Evolutionary conservation across 2,888 invertebrate species (phyloP).

Genomic region (Sinelater perroti): DNA sequence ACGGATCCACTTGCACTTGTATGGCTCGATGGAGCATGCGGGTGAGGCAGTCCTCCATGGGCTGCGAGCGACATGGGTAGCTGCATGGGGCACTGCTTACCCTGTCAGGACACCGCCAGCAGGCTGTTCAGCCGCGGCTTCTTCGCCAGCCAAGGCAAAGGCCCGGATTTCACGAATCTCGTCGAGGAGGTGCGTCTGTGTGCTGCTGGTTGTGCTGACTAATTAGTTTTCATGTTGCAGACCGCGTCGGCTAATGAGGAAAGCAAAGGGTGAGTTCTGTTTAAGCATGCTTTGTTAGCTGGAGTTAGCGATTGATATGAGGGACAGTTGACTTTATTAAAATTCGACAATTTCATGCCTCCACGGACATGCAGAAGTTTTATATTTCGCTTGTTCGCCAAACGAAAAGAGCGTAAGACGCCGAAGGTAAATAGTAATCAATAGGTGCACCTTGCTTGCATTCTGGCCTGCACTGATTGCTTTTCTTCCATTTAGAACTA

Average conservation of each 20-base stretch:
- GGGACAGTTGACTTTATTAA: not conserved
- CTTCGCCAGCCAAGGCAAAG: conserved; percentile 42
- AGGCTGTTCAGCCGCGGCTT: conserved; percentile 28
- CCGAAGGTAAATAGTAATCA: conserved; percentile 51
- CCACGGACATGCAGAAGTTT: conserved; percentile 51
- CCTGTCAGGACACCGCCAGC: conserved; percentile 47
- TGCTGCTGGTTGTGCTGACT: too few relatives aligned
- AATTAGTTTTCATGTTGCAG: conserved; percentile 29
- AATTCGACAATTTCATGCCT: conserved; percentile 47
- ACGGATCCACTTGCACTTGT: conserved; percentile 44
- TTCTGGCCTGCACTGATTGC: not conserved
- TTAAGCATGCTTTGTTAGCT: not conserved
- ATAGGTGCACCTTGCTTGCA: conserved; percentile 17
- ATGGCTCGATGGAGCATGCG: conserved; percentile 56
- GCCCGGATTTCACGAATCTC: conserved; percentile 47
- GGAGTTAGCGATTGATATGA: not conserved
- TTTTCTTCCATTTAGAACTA: too few relatives aligned
- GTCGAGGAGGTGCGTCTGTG: conserved; percentile 35
- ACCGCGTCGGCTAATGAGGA: conserved; percentile 23
- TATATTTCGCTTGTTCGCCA: conserved; percentile 55
- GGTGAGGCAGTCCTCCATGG: conserved; percentile 54
- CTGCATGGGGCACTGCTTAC: conserved; percentile 63
- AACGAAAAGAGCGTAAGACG: conserved; percentile 50
- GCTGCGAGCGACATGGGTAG: conserved; percentile 61
- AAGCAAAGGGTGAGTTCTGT: conserved; percentile 36